These are phyloP conservation scores for Cyrtonyx montezumae DNA, from an alignment of 2,113 vertebrate genomes.

Conservation along the genomic window DNA sequence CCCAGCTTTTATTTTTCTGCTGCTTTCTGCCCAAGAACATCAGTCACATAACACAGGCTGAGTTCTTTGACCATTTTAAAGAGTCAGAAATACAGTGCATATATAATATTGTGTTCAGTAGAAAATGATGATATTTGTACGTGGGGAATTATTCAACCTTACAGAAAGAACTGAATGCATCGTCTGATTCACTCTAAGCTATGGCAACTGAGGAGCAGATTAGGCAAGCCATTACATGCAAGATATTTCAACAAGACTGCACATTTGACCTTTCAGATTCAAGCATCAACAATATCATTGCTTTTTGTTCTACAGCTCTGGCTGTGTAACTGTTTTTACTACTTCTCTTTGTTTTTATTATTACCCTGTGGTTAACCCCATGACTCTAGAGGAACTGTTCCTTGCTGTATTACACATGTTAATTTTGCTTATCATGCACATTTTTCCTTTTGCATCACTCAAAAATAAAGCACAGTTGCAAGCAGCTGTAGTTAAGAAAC, in stretches of 20 bases:
- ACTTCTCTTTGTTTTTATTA: neutral
- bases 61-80: neutral
- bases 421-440: neutral
- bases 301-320: neutral
- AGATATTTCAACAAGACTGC: neutral
- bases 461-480: neutral
- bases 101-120: neutral
- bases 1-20: neutral
- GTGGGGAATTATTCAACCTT: neutral
- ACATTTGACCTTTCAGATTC: slow-evolving; percentile 27
- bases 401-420: neutral
- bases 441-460: neutral
- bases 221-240: neutral
- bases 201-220: neutral
- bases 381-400: neutral
- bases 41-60: neutral
- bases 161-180: neutral
- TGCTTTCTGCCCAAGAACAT: neutral
- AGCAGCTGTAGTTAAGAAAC: neutral
- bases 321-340: neutral
- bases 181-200: neutral
- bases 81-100: neutral
- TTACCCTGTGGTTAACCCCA: slow-evolving; percentile 23
- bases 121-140: neutral
- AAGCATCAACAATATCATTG: neutral